A percentile compares a stretch with the other conserved stretches of the same genome.
Conservation (phyloP, 2,113 vertebrate genomes). For the Myodes glareolus region DNA sequence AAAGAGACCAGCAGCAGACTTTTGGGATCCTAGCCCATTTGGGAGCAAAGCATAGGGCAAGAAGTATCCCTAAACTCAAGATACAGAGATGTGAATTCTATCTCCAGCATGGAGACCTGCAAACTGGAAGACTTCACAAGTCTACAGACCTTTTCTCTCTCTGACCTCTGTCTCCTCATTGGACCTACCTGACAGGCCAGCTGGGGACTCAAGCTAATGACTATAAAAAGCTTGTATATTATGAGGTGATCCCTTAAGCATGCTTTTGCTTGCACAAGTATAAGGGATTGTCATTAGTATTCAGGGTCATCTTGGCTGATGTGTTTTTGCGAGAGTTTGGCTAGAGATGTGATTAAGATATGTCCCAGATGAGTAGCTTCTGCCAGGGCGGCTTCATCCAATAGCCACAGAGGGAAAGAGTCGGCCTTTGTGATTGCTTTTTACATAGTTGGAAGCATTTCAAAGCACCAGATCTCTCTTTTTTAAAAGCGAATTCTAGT, state of each 20-base stretch:
- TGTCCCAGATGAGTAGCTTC: slow-evolving; percentile 76
- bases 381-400: slow-evolving; percentile 67
- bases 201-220: slow-evolving; percentile 23
- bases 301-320: slow-evolving; percentile 70
- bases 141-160: background rate
- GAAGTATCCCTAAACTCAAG: background rate
- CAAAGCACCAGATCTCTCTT: slow-evolving; percentile 60
- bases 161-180: slow-evolving; percentile 55
- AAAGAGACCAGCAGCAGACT: background rate
- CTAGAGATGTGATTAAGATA: slow-evolving; percentile 71
- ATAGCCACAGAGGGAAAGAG: slow-evolving; percentile 74
- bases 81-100: background rate
- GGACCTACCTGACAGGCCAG: background rate
- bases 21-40: background rate
- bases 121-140: background rate
- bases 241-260: slow-evolving; percentile 44
- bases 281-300: slow-evolving; percentile 77
- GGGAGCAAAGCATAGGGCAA: too few species aligned
- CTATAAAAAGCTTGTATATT: slow-evolving; percentile 52
- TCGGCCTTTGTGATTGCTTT: slow-evolving; percentile 72
- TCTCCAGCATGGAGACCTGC: background rate
- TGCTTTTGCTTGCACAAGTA: slow-evolving; percentile 61
- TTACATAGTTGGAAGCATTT: slow-evolving; percentile 74
- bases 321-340: slow-evolving; percentile 75
- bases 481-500: slow-evolving; percentile 24